Conservation (phyloP, 2,113 vertebrate species). For the Orthonyx spaldingii region DNA sequence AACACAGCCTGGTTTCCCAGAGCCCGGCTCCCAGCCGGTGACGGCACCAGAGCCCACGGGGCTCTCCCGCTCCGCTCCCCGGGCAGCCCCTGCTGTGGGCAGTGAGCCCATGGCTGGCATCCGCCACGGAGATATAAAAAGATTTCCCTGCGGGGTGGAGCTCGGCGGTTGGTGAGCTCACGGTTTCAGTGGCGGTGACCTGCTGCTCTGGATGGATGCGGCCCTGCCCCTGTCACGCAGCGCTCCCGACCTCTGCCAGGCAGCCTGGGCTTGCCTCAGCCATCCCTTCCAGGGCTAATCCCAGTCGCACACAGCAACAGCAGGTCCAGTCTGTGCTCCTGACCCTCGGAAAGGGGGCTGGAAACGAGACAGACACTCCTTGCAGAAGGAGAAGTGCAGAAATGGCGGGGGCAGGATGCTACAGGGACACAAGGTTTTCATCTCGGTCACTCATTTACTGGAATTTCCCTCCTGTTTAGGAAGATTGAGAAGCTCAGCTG, state of each 20-base stretch:
- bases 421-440: background rate
- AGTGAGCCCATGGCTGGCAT: background rate
- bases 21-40: background rate
- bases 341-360: background rate
- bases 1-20: slow-evolving; percentile 4
- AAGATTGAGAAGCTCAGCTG: background rate
- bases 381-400: background rate
- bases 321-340: background rate
- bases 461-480: background rate
- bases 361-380: background rate
- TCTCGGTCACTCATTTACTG: background rate
- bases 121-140: background rate
- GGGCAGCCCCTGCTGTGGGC: background rate
- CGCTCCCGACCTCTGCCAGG: background rate
- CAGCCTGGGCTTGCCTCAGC: background rate
- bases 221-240: background rate
- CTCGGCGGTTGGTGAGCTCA: background rate
- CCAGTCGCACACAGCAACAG: background rate
- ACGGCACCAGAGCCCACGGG: background rate
- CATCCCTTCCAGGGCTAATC: background rate
- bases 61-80: background rate
- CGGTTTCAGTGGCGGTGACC: background rate
- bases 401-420: background rate
- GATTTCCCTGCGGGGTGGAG: background rate
- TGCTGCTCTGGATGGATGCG: background rate